Conservation (phyloP, 2,888 invertebrate species). For the Cheilosia pagana region DNA sequence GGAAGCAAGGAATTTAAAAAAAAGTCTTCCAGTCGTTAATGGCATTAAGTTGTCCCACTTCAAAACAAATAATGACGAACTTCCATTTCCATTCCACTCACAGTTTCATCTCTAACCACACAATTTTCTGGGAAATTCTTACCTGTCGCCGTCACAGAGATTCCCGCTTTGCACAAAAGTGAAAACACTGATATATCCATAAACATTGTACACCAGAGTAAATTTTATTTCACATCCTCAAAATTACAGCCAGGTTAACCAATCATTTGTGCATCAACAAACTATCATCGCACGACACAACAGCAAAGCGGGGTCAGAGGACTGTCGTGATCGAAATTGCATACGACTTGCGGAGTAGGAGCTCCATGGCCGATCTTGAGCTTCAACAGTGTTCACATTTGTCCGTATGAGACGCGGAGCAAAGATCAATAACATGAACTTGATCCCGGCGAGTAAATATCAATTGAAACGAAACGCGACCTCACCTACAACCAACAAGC, state of each 20-base stretch:
- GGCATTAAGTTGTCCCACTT: too few relatives aligned
- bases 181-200: conserved; percentile 11
- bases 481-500: conserved; percentile 30
- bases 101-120: too few relatives aligned
- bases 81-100: too few relatives aligned
- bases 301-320: conserved; percentile 26
- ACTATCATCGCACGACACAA: conserved; percentile 18
- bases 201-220: conserved; percentile 1
- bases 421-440: conserved; percentile 33
- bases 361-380: conserved; percentile 39
- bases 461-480: conserved; percentile 6
- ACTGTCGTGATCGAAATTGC: conserved; percentile 49
- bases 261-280: conserved; percentile 2
- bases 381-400: conserved; percentile 11
- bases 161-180: conserved; percentile 11
- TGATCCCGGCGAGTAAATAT: conserved; percentile 8
- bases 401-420: neutral
- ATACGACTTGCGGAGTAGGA: neutral
- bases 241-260: conserved; percentile 6
- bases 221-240: conserved; percentile 26
- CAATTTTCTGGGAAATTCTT: neutral
- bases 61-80: too few relatives aligned
- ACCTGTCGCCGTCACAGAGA: neutral
- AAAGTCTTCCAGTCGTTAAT: too few relatives aligned
- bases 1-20: too few relatives aligned